A percentile compares a stretch with the other conserved stretches of the same genome.
Evolutionary conservation across 2,113 vertebrate genomes (phyloP).

Genomic region (Nestor notabilis): DNA sequence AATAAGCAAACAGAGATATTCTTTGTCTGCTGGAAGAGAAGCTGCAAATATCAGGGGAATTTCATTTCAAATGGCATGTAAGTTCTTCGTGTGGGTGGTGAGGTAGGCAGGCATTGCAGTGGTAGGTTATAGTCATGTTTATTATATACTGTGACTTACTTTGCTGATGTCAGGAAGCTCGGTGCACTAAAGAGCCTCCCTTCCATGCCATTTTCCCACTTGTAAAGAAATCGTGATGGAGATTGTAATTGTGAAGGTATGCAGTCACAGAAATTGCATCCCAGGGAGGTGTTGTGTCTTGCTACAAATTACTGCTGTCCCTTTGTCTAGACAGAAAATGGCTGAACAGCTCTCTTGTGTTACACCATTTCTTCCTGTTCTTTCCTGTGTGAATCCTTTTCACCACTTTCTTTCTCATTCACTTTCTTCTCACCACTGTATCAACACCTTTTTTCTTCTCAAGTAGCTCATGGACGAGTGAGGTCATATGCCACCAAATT

Average conservation of each 20-base stretch:
- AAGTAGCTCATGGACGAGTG: not conserved
- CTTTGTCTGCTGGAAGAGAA: constrained; percentile 35
- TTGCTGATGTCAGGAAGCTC: constrained; percentile 15
- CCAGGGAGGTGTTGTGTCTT: not conserved
- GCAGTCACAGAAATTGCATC: not conserved
- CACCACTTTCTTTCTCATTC: not conserved
- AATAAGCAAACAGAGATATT: constrained; percentile 44
- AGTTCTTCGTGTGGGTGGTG: constrained; percentile 17
- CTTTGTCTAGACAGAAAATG: not conserved
- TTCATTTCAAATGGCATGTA: not conserved
- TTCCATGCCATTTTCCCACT: not conserved
- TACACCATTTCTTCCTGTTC: not conserved
- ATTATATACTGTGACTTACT: constrained; percentile 31
- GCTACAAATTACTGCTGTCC: not conserved
- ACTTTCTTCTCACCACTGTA: not conserved
- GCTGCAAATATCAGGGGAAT: constrained; percentile 29
- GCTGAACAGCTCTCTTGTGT: not conserved
- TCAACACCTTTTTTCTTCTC: not conserved
- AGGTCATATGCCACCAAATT: not conserved
- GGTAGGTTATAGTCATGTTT: constrained; percentile 43
- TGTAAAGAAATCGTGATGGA: constrained; percentile 4
- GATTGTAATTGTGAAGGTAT: not conserved
- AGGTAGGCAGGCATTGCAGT: constrained; percentile 11
- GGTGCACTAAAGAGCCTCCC: not conserved
- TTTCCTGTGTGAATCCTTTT: not conserved